Evolutionary conservation across 2,113 vertebrate species (phyloP).

Genomic region (Chitala chitala): DNA sequence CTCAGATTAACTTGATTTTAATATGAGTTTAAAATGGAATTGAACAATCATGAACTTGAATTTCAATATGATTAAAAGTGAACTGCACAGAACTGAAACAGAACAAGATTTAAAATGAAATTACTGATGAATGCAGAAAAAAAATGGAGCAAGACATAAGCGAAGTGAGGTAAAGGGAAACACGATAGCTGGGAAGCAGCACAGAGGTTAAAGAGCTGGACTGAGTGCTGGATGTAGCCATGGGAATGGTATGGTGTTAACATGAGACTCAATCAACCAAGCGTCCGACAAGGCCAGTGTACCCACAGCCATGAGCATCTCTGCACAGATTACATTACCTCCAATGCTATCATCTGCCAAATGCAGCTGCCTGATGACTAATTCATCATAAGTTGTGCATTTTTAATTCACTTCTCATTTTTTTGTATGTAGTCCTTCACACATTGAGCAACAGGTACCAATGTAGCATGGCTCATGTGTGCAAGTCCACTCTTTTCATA

Average conservation of each 20-base stretch:
- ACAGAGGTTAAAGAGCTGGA: background rate
- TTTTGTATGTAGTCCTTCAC: background rate
- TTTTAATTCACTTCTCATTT: slow-evolving; percentile 17
- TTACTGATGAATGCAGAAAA: background rate
- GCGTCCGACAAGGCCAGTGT: background rate
- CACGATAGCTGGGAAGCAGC: background rate
- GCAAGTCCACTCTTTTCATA: too few relatives aligned
- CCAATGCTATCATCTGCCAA: slow-evolving; percentile 8
- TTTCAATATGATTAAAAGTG: background rate
- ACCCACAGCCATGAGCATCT: background rate
- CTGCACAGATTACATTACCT: slow-evolving; percentile 15
- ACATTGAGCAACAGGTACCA: background rate
- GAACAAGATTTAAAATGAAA: background rate
- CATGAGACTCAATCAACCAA: background rate
- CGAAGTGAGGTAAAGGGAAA: background rate
- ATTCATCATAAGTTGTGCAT: slow-evolving; percentile 8
- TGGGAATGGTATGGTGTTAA: background rate
- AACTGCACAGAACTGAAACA: background rate
- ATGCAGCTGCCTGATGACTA: background rate
- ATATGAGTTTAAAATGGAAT: background rate
- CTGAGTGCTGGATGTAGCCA: background rate
- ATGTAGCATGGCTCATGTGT: too few relatives aligned
- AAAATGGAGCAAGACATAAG: background rate
- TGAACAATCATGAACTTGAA: background rate
- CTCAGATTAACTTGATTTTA: background rate